These are phyloP conservation scores for Arion vulgaris DNA, from an alignment of 1,140 invertebrate species.

Conservation along the genomic window DNA sequence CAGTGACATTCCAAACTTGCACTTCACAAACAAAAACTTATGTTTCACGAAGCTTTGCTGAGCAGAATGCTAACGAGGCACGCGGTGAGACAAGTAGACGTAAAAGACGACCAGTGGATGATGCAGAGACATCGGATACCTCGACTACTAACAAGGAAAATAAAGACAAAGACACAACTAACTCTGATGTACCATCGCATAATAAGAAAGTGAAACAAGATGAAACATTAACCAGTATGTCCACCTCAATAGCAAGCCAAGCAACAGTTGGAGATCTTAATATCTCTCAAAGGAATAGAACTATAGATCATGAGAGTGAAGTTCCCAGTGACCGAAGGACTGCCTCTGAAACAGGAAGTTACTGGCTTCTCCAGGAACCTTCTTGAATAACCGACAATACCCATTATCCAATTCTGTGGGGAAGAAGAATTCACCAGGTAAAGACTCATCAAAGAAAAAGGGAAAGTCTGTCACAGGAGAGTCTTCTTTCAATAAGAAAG, in stretches of 20 bases:
- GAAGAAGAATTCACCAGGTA: not conserved
- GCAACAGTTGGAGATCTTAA: not conserved
- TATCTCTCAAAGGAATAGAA: not conserved
- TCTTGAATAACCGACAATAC: constrained; percentile 15
- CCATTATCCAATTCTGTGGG: not conserved
- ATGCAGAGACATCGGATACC: not conserved
- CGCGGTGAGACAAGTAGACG: constrained; percentile 3
- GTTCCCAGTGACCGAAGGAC: not conserved
- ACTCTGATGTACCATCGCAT: not conserved
- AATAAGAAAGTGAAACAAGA: not conserved
- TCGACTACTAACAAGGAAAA: constrained; percentile 18
- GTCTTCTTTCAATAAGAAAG: not conserved
- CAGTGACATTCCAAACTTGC: not conserved
- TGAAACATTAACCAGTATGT: too few relatives aligned
- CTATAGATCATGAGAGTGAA: not conserved
- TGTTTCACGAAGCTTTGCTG: not conserved
- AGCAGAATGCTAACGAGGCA: not conserved
- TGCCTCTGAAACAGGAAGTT: constrained; percentile 5
- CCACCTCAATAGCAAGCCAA: not conserved
- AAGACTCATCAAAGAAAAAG: not conserved
- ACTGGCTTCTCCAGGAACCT: not conserved
- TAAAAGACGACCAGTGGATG: not conserved
- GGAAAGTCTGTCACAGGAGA: not conserved
- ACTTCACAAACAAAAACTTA: not conserved
- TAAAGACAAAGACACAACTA: not conserved